Base-by-base conservation (phyloP, 2,888 invertebrate genomes). In the Xanthorhoe spadicearia region DNA sequence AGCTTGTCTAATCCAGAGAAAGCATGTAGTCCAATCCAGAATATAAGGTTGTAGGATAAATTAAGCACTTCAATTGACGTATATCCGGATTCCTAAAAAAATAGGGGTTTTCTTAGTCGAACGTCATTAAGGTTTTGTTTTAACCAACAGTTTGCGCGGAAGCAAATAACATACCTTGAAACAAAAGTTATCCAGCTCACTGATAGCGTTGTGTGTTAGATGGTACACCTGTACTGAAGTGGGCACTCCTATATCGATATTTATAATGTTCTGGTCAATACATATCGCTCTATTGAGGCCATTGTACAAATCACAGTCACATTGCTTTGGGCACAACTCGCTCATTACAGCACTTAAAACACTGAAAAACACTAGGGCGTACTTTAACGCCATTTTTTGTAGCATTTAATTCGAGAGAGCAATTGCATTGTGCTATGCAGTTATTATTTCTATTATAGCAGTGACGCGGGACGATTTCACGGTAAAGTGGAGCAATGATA, bases 121-220 rank as follows among this genome's bases (percentile, higher is more conserved):
- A 15, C 48, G 7, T 48, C 15, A 48, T 17, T 15, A 4, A 17
- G 15, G 23, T 15, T 46, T 15, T 15, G 1, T 46, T 1, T 13
- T 10, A 2, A 38, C 13, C 3, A 13, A 10, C 5, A 43, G 38
- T 43, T 43, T 43, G 38, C 38, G 38, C 13, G 38, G 38, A 43
- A 43, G 38, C 13, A 43, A 43, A 43, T 43, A 43, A 7, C 75
- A 87, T 84, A 95, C 95, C 92, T 93, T 87, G 80, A 95, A 95
- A 82, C 94, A 93, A 76, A 90, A 93, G 78, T 94, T 94, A 66
- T 95, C 94, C 78, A 95, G 82, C 73, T 93, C 93, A 73, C 94
- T 94, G 71, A 95, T 95, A 75, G 91, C 93, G 84, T 95, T 96
- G 71, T 93, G 90, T 73, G 94, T 94, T 69, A 95, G 85, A 82